Conservation (phyloP, 2,797 vertebrate genomes). For the Eulemur rubriventer region DNA sequence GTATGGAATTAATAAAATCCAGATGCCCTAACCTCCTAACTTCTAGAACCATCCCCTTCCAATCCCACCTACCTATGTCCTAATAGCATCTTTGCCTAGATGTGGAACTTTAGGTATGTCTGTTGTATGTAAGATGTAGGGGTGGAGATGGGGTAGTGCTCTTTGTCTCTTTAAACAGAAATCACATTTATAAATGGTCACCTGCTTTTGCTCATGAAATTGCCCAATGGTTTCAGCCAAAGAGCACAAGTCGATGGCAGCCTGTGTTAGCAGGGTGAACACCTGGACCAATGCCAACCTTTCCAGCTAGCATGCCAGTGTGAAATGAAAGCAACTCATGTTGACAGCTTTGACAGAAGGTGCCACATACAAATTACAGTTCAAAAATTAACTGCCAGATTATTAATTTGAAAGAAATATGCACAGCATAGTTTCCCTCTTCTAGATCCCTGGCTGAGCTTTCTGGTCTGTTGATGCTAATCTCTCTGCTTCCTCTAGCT, state of each 20-base stretch:
- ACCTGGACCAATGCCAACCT: conserved; percentile 70
- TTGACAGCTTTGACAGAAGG: conserved; percentile 85
- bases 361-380: conserved; percentile 84
- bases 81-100: background rate
- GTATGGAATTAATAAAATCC: background rate
- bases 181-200: conserved; percentile 44
- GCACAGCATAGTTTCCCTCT: conserved; percentile 71
- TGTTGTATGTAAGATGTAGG: background rate
- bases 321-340: conserved; percentile 72
- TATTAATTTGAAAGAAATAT: conserved; percentile 86
- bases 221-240: conserved; percentile 19
- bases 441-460: conserved; percentile 79
- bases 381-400: conserved; percentile 86
- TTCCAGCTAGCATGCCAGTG: conserved; percentile 38
- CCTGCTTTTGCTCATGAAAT: conserved; percentile 61
- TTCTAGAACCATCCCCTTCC: background rate
- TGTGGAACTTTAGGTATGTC: background rate
- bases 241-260: conserved; percentile 41
- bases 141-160: background rate
- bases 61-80: background rate
- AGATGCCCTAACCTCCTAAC: background rate
- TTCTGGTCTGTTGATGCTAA: conserved; percentile 77
- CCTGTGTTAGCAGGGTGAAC: conserved; percentile 68
- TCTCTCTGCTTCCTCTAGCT: conserved; percentile 68
- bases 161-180: conserved; percentile 29